phyloP scores from a whole-genome alignment of 2,797 vertebrate genomes.

The Macropus fuliginosus region DNA sequence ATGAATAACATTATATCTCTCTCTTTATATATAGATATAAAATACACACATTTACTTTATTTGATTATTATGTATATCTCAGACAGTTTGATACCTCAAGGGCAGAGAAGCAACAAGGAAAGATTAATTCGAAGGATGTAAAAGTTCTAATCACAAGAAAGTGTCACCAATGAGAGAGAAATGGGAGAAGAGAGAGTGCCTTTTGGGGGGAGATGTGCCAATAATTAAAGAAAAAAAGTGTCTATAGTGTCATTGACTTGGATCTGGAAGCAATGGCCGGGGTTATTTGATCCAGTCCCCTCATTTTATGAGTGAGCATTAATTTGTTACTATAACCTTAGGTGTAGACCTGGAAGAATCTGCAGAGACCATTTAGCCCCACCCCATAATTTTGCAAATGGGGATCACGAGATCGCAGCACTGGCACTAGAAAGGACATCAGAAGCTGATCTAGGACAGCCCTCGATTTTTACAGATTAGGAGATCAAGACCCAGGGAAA shows the following conservation, averaged over 20 bases:
- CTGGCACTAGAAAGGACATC: background rate
- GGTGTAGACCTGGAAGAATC: background rate
- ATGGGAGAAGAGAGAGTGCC: background rate
- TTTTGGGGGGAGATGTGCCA: background rate
- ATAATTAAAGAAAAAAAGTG: background rate
- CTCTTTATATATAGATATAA: conserved; percentile 37
- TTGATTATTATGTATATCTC: conserved; percentile 13
- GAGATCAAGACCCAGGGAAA: conserved; percentile 10
- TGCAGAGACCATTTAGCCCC: background rate
- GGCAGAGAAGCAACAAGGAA: background rate
- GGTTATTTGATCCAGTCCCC: background rate
- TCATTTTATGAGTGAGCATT: background rate
- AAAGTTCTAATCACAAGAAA: background rate
- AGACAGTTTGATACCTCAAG: conserved; percentile 12
- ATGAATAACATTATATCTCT: conserved; percentile 56
- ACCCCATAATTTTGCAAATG: background rate
- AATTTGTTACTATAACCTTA: background rate
- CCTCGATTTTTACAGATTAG: background rate
- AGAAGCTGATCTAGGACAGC: background rate
- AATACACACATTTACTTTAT: conserved; percentile 18
- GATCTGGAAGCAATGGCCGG: background rate
- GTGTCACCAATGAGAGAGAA: background rate
- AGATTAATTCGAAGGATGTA: conserved; percentile 15
- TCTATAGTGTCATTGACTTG: background rate
- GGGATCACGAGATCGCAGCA: background rate